Evolutionary conservation across 23 tunicate genomes (phyloP), one percentile per base, ranked within the genome.

Genomic region (Ascidia mentula): DNA sequence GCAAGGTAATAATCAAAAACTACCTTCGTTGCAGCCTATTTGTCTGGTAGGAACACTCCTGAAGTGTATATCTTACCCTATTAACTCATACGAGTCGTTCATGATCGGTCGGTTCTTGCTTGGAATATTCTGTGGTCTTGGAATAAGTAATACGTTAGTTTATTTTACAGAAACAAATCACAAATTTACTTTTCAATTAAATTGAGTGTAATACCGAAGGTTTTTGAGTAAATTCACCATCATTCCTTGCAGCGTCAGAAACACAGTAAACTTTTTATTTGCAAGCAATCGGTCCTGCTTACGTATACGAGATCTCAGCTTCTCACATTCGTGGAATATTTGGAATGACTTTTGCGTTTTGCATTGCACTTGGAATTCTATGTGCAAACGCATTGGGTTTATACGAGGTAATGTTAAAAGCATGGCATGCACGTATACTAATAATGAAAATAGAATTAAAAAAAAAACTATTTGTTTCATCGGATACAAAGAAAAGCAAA

Each of bases 311-410:
- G 32, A 69, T 87, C 72, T 35, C 80, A 1, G 40, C 84, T 61
- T 38, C 82, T 8, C 78, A 69, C 36, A 18, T 80, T 1, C 77
- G 86, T 17, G 85, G 78, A 1, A 39, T 65, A 40, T 36, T 81
- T 34, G 91, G 91, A 26, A 35, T 69, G 38, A n/a, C 69, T 28
- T 80, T 75, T 60, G n/a, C 91, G 7, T 82, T 81, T 26, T 36
- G 77, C 6, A 42, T 87, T 4, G 74, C 69, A 13, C 9, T 75
- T 32, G 91, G 91, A 20, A 35, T 76, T n/a, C 9, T 59, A n/a
- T 7, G 69, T 45, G 91, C 82, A 73, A 87, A 87, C 69, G 59
- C 81, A 0, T 46, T 87, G 12, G 91, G 91, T 33, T 76, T 87
- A 33, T 9, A 87, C 40, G 82, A 87, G 78, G 91, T 87, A 13